phyloP scores from a whole-genome alignment of 2,113 vertebrate species.

The Andinoacara biseriatus region DNA sequence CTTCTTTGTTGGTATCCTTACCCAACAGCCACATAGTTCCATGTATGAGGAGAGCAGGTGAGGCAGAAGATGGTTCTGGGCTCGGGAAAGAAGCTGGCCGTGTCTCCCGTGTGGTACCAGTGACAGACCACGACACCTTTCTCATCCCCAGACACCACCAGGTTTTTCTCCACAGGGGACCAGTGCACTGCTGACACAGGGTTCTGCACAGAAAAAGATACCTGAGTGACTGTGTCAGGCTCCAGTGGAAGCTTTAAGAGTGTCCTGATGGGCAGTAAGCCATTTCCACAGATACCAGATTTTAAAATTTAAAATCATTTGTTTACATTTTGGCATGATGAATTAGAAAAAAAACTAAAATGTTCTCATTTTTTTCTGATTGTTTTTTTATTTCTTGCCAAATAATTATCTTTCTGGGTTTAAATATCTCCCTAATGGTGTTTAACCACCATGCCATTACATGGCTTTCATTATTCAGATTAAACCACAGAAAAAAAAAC shows the following conservation, averaged over 20 bases:
- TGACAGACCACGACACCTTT: conserved; percentile 91
- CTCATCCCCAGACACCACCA: conserved; percentile 93
- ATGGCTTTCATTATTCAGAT: background rate
- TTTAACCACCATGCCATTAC: background rate
- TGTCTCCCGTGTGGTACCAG: conserved; percentile 90
- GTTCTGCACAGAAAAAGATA: conserved; percentile 72
- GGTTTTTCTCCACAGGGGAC: conserved; percentile 90
- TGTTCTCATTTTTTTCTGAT: accelerated
- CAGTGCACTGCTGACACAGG: conserved; percentile 88
- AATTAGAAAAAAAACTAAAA: background rate
- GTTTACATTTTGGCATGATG: background rate
- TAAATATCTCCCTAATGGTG: background rate
- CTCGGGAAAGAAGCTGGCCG: conserved; percentile 89
- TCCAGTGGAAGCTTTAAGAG: too few species aligned
- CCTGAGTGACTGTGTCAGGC: background rate
- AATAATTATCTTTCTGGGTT: background rate
- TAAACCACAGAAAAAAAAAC: background rate
- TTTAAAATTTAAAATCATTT: background rate
- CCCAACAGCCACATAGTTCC: conserved; percentile 90
- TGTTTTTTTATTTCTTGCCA: background rate
- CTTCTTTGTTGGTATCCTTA: conserved; percentile 62
- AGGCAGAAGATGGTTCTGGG: conserved; percentile 92
- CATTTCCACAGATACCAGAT: background rate
- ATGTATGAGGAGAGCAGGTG: conserved; percentile 91
- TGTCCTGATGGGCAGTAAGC: background rate